Conservation (phyloP, 1,140 invertebrate genomes). For the Tenebrio molitor region DNA sequence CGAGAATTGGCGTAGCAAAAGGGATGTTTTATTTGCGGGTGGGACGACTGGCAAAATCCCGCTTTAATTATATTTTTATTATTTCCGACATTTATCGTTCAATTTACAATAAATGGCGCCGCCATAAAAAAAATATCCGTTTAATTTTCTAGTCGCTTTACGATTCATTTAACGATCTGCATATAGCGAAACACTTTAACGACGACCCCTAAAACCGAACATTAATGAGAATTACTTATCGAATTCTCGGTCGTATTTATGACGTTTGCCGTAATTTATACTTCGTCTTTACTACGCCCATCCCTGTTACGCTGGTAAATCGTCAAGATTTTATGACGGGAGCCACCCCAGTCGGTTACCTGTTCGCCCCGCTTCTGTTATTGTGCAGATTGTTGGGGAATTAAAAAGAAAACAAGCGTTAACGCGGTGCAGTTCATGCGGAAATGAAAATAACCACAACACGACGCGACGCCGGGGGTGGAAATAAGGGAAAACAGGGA, state of each 20-base stretch:
- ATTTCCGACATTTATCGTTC: slow-evolving; percentile 37
- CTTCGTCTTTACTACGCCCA: not conserved
- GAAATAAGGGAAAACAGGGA: not conserved
- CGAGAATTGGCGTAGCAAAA: not conserved
- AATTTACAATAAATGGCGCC: slow-evolving; percentile 35
- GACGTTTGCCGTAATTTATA: not conserved
- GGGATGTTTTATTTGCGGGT: slow-evolving; percentile 19
- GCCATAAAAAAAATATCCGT: slow-evolving; percentile 29
- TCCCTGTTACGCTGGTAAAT: too few species aligned
- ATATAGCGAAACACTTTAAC: slow-evolving; percentile 26
- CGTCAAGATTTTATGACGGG: too few species aligned
- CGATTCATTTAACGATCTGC: slow-evolving; percentile 31
- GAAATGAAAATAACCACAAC: slow-evolving; percentile 42
- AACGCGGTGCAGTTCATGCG: slow-evolving; percentile 42
- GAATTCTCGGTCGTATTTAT: slow-evolving; percentile 33
- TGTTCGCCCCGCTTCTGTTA: slow-evolving; percentile 9
- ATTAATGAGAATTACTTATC: slow-evolving; percentile 28
- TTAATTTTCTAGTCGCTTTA: slow-evolving; percentile 28
- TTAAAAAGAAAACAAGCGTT: slow-evolving; percentile 42
- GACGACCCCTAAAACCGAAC: slow-evolving; percentile 1
- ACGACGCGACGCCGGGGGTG: not conserved
- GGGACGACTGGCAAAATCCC: not conserved
- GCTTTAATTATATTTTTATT: slow-evolving; percentile 37
- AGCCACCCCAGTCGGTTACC: not conserved
- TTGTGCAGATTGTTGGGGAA: slow-evolving; percentile 30